Base-by-base conservation (phyloP, 2,113 vertebrate species). In the Xenus cinereus region DNA sequence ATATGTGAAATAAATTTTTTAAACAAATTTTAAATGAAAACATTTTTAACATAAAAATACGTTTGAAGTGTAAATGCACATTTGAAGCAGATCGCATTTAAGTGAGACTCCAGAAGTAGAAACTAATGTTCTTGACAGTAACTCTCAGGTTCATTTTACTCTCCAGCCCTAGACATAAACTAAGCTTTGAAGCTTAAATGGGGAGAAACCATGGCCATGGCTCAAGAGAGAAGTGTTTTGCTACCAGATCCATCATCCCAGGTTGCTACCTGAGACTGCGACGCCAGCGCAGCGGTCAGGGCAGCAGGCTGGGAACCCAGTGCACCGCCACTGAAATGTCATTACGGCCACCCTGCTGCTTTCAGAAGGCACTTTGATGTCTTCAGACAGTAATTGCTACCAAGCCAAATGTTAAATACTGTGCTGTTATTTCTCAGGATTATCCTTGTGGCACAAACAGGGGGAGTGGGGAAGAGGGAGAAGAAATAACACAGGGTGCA, bases 391-490 rank as follows among this genome's bases (percentile, higher is more conserved):
- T 60, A 96, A 91, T 21, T 87, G 53, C 71, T 76, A 72, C 39
- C 63, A 59, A 88, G 80, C 4, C 68, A 95, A 96, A 95, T 66
- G 78, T 87, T 93, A 96, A 89, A 93, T 57, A 82, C 59, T 30
- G 27, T 33, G 46, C 64, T 89, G 68, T 39, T 93, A 81, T 78
- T 86, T 95, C 60, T 50, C 56, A 78, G 43, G 60, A 73, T 78
- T 87, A 88, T 53, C 32, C 39, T 83, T 2, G 0, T 18, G 63
- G 75, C 63, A 85, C 59, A 41, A 60, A 91, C 1, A 72, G 33
- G 30, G 46, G 33, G 93, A 88, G 86, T 13, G 66, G 72, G 51
- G 77, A 91, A 85, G 66, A 93, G 50, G 41, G 30, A 85, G 37
- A 90, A 64, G 45, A 93, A 96, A 85, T 79, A 81, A 68, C 62